Conservation (phyloP, 2,888 invertebrate genomes). For the Cantharis flavilabris region DNA sequence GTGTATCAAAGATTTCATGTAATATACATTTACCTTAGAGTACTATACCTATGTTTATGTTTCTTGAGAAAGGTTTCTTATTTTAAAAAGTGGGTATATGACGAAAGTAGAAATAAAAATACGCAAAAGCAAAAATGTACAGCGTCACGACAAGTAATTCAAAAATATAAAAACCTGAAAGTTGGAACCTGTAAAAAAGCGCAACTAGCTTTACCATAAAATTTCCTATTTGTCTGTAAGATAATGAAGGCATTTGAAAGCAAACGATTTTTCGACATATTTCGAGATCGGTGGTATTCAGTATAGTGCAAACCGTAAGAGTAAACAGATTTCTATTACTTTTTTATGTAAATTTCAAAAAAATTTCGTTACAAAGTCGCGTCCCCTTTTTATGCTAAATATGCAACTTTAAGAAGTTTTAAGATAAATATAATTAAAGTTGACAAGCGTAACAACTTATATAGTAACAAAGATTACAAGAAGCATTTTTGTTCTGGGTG, state of each 20-base stretch:
- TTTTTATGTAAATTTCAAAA: conserved; percentile 12
- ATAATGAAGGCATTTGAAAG: conserved; percentile 52
- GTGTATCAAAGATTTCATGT: conserved; percentile 34
- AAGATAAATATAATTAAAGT: conserved; percentile 23
- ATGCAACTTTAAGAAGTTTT: conserved; percentile 9
- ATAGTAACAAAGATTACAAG: background rate
- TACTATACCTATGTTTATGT: conserved; percentile 26
- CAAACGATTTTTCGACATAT: conserved; percentile 48
- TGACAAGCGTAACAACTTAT: conserved; percentile 26
- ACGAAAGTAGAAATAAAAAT: conserved; percentile 17
- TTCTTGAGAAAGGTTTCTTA: conserved; percentile 27
- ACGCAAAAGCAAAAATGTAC: conserved; percentile 7
- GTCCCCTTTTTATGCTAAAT: conserved; percentile 1
- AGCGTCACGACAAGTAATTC: conserved; percentile 9
- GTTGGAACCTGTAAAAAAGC: conserved; percentile 18
- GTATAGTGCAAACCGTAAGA: conserved; percentile 17
- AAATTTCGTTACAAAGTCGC: conserved; percentile 18
- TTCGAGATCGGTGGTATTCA: conserved; percentile 38
- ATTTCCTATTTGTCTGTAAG: conserved; percentile 47
- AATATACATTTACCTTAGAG: conserved; percentile 32
- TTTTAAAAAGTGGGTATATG: conserved; percentile 15
- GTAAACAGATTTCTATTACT: conserved; percentile 24
- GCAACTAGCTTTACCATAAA: conserved; percentile 42
- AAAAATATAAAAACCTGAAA: conserved; percentile 7
- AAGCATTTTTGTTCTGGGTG: background rate